Evolutionary conservation across 2,888 invertebrate species (phyloP).

Genomic region (Lithophane leautieri): DNA sequence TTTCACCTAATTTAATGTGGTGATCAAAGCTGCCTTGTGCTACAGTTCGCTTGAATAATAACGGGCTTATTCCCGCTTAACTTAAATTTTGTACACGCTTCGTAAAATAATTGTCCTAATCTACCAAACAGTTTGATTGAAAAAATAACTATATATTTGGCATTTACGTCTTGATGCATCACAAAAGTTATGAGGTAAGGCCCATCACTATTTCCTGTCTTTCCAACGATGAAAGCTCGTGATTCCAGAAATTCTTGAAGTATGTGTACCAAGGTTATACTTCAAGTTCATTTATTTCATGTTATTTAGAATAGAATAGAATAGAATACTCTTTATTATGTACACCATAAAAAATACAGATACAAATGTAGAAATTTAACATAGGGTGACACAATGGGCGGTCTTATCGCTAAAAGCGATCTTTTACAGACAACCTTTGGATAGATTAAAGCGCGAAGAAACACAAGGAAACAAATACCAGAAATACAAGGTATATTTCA

Average conservation of each 20-base stretch:
- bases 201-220: no score
- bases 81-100: not conserved
- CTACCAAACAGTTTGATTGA: not conserved
- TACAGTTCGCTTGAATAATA: not conserved
- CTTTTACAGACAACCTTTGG: no score
- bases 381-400: no score
- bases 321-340: no score
- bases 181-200: not conserved
- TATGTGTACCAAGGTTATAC: not conserved
- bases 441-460: no score
- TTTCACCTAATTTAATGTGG: constrained; percentile 45
- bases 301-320: no score
- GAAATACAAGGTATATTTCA: not conserved
- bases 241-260: not conserved
- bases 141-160: not conserved
- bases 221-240: not conserved
- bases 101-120: not conserved
- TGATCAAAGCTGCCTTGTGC: constrained; percentile 33
- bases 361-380: no score
- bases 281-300: not conserved
- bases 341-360: no score
- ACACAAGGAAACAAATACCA: no score
- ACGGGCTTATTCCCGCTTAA: not conserved
- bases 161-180: not conserved
- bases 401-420: no score